These are phyloP conservation scores for Aviceda subcristata DNA, from an alignment of 2,113 vertebrate species.

Conservation along the genomic window DNA sequence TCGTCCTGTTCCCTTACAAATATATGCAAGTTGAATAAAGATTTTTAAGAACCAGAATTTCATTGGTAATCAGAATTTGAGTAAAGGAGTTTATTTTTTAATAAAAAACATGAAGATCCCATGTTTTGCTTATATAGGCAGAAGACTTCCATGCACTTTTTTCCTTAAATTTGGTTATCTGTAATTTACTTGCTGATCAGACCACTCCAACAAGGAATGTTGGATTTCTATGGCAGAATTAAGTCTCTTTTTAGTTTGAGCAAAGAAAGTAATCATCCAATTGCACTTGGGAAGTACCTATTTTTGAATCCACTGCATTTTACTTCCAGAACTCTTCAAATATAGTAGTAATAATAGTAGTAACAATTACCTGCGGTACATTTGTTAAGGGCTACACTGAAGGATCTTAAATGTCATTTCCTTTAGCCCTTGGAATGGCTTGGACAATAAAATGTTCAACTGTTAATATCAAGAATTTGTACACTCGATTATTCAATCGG, in stretches of 20 bases:
- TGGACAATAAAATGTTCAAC: neutral
- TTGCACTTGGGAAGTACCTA: neutral
- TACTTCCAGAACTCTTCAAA: neutral
- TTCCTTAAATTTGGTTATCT: neutral
- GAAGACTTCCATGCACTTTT: neutral
- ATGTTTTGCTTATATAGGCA: neutral
- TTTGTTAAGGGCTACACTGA: neutral
- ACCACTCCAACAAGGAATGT: neutral
- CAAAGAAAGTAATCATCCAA: neutral
- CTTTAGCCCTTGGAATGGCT: neutral
- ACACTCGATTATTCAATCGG: fast-evolving
- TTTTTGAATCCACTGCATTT: neutral
- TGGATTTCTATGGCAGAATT: neutral
- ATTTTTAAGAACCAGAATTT: neutral
- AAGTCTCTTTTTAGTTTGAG: neutral
- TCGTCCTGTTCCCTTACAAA: neutral
- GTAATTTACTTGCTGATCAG: neutral
- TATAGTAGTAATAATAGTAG: neutral
- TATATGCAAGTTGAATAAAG: neutral
- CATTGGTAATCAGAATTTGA: neutral
- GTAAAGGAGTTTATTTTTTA: neutral
- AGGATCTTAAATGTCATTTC: neutral
- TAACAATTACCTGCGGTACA: neutral
- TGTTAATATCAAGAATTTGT: neutral
- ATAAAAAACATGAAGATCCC: neutral